Evolutionary conservation across 1,140 invertebrate genomes (phyloP).

Genomic region (Elysia chlorotica): DNA sequence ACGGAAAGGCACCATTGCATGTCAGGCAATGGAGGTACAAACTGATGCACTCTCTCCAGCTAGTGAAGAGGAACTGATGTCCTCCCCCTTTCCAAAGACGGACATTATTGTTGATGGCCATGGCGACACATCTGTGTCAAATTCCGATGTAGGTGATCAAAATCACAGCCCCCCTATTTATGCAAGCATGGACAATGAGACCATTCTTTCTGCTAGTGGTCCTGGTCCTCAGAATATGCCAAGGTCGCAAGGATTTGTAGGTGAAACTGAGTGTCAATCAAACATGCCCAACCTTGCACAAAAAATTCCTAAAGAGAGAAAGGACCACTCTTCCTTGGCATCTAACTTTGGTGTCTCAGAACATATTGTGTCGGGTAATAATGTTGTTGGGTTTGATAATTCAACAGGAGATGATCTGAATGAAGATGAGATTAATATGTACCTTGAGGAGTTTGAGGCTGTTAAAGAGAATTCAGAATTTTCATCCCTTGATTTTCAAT

Average conservation of each 20-base stretch:
- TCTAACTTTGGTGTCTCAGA: too few species aligned
- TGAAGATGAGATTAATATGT: slow-evolving; percentile 1
- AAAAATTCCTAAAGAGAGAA: too few species aligned
- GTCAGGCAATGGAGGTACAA: slow-evolving; percentile 28
- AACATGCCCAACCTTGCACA: too few species aligned
- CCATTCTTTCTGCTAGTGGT: not conserved
- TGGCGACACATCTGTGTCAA: slow-evolving; percentile 3
- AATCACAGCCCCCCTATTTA: slow-evolving; percentile 14
- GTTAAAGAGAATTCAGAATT: too few species aligned
- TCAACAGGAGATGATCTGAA: not conserved
- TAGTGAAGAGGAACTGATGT: slow-evolving; percentile 29
- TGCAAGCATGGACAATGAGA: slow-evolving; percentile 9
- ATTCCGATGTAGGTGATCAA: not conserved
- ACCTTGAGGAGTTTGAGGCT: not conserved
- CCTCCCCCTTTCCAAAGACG: slow-evolving; percentile 25
- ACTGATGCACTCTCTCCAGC: slow-evolving; percentile 31
- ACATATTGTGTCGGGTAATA: too few species aligned
- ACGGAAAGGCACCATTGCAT: slow-evolving; percentile 25
- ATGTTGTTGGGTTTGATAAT: slow-evolving; percentile 18
- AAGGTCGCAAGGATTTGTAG: too few species aligned
- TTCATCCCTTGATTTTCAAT: too few species aligned
- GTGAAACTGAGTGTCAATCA: too few species aligned
- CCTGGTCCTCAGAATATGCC: too few species aligned
- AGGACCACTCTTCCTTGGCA: too few species aligned
- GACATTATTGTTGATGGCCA: slow-evolving; percentile 35